Evolutionary conservation across 2,888 invertebrate species (phyloP).

Genomic region (Heliconius ismenius): DNA sequence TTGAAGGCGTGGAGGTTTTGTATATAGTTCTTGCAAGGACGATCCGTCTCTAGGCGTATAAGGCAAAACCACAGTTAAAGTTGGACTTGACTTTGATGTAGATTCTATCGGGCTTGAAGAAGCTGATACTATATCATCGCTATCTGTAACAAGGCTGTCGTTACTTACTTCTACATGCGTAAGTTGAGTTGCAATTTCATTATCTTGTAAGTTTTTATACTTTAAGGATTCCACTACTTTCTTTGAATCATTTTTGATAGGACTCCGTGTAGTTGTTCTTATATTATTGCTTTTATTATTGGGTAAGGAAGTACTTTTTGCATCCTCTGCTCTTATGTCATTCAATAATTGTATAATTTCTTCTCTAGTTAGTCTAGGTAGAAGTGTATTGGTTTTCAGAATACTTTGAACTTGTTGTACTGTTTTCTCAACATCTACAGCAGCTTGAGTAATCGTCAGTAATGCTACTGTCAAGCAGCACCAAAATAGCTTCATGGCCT

Average conservation of each 20-base stretch:
- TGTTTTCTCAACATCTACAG: constrained; percentile 82
- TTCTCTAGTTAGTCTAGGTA: constrained; percentile 84
- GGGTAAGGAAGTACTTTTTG: constrained; percentile 58
- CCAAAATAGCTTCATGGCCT: constrained; percentile 70
- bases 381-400: constrained; percentile 81
- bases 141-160: constrained; percentile 42
- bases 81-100: constrained; percentile 63
- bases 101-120: constrained; percentile 53
- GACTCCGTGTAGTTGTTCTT: constrained; percentile 48
- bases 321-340: constrained; percentile 83
- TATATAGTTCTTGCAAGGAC: constrained; percentile 84
- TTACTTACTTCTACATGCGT: constrained; percentile 33
- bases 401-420: constrained; percentile 86
- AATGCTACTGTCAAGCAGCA: constrained; percentile 59
- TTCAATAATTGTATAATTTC: constrained; percentile 86
- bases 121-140: constrained; percentile 43
- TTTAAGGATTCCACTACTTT: constrained; percentile 43
- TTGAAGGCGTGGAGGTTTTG: constrained; percentile 84
- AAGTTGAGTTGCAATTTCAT: constrained; percentile 51
- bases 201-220: constrained; percentile 54
- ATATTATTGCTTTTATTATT: constrained; percentile 51
- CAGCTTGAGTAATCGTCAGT: constrained; percentile 53
- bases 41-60: constrained; percentile 82
- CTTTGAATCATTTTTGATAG: constrained; percentile 42
- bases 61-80: constrained; percentile 86